Conservation (phyloP, 2,113 vertebrate genomes). For the Ardeotis arabs region DNA sequence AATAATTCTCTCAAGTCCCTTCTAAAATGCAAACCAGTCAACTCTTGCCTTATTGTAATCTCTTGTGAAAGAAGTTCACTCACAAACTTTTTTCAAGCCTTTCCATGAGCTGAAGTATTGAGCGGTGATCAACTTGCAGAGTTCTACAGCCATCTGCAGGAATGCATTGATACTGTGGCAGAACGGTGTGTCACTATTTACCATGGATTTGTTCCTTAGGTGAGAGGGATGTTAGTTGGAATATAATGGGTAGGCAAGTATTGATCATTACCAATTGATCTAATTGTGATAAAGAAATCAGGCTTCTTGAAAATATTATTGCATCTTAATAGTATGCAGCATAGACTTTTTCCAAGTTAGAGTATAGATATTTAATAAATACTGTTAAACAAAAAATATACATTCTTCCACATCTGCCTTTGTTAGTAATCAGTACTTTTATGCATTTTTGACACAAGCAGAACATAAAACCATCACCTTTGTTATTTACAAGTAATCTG, state of each 20-base stretch:
- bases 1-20: not conserved
- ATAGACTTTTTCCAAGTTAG: not conserved
- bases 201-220: not conserved
- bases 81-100: not conserved
- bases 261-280: not conserved
- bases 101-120: not conserved
- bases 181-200: not conserved
- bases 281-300: not conserved
- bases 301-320: not conserved
- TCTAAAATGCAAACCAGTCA: not conserved
- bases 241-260: not conserved
- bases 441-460: not conserved
- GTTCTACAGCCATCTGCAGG: slow-evolving; percentile 65
- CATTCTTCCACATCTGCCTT: not conserved
- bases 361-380: not conserved
- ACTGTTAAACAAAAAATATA: not conserved
- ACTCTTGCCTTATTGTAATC: not conserved
- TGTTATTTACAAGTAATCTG: not conserved
- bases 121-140: slow-evolving; percentile 42
- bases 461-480: not conserved
- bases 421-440: not conserved
- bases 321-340: not conserved
- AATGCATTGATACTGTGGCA: slow-evolving; percentile 64
- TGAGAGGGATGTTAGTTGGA: not conserved
- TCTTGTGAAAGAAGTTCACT: not conserved